A percentile compares a stretch with the other conserved stretches of the same genome.
Conservation (phyloP, 2,797 vertebrate genomes). For the Okamejei kenojei region DNA sequence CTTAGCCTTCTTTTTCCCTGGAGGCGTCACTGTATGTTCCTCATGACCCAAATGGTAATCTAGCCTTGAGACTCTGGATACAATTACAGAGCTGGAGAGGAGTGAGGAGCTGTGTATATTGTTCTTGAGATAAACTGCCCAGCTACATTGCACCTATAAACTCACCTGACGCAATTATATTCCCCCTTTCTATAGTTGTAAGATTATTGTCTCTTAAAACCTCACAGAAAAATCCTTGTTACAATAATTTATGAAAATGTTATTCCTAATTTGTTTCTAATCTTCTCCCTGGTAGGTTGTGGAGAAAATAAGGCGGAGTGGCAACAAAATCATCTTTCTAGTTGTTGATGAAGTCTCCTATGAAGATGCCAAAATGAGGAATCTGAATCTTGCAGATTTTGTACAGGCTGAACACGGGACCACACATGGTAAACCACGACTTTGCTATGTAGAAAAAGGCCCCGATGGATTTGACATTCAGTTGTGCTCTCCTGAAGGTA, state of each 20-base stretch:
- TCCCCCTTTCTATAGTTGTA: background rate
- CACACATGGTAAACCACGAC: conserved; percentile 61
- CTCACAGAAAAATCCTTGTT: background rate
- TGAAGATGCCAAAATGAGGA: conserved; percentile 52
- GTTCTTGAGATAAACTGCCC: background rate
- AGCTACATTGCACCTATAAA: background rate
- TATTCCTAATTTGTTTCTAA: background rate
- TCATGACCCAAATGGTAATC: too few species aligned
- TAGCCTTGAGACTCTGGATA: too few species aligned
- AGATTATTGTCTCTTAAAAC: background rate
- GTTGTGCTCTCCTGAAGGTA: conserved; percentile 56
- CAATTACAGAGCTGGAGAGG: background rate
- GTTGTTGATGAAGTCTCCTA: conserved; percentile 62
- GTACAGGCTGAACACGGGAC: conserved; percentile 41
- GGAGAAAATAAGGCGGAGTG: conserved; percentile 71
- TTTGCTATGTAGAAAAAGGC: conserved; percentile 69
- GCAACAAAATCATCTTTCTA: conserved; percentile 66
- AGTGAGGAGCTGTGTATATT: background rate
- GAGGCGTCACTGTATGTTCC: too few species aligned
- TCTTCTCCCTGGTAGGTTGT: conserved; percentile 61
- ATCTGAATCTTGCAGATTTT: conserved; percentile 54
- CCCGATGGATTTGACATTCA: conserved; percentile 69
- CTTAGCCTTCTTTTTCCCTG: too few species aligned
- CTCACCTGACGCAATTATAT: background rate
- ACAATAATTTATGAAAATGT: background rate